Evolutionary conservation across 2,113 vertebrate species (phyloP).

Genomic region (Onychorhynchus coronatus): DNA sequence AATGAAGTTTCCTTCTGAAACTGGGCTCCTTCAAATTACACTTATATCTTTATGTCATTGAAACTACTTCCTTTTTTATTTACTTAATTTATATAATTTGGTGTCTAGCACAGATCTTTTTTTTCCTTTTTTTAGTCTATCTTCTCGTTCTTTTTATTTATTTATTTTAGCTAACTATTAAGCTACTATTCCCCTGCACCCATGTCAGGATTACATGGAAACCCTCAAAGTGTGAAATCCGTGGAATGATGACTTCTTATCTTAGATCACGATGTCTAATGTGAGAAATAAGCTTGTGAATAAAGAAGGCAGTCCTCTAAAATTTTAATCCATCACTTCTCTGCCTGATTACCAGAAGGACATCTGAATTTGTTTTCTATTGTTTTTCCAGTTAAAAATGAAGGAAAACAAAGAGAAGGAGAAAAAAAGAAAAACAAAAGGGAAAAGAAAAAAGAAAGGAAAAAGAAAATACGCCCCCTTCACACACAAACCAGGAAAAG

Average conservation of each 20-base stretch:
- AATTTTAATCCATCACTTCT: neutral
- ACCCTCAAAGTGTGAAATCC: neutral
- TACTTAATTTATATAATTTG: neutral
- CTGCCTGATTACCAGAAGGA: neutral
- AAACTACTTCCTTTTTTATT: neutral
- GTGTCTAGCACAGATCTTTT: neutral
- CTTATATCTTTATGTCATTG: neutral
- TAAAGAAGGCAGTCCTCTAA: neutral
- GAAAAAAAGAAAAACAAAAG: rapidly evolving
- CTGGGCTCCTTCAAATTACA: neutral
- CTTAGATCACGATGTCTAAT: neutral
- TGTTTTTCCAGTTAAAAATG: neutral
- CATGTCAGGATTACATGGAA: neutral
- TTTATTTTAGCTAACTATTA: neutral
- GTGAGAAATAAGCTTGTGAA: neutral
- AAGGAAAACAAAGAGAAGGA: neutral
- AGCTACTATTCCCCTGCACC: rapidly evolving
- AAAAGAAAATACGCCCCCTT: too few relatives aligned
- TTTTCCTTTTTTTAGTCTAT: neutral
- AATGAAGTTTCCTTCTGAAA: neutral
- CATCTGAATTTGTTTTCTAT: neutral
- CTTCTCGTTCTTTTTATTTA: neutral
- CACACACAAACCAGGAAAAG: neutral
- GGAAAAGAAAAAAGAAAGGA: rapidly evolving
- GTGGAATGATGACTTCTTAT: rapidly evolving